Base-by-base conservation (phyloP, 2,888 invertebrate genomes). In the Hydrotaea cyrtoneurina region DNA sequence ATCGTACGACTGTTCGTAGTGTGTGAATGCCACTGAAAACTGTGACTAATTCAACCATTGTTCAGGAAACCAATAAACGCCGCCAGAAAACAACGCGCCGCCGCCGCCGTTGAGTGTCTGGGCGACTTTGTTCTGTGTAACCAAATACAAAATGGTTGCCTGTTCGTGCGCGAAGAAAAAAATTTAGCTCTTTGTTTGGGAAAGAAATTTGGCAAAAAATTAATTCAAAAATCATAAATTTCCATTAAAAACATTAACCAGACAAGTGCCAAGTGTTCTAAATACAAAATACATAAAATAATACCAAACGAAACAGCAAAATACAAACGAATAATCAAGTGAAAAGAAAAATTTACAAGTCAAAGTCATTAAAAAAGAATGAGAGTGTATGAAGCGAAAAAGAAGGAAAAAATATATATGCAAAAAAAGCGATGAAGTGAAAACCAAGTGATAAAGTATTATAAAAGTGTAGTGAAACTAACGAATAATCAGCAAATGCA, bases 121-220 rank as follows among this genome's bases (percentile, higher is more conserved):
- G 31, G 2, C 31, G 31, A 7, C 31, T 31, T 31, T 7, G 31
- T 31, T 31, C 87, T 86, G 74, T 79, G 64, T 69, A 55, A 31
- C 31, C 31, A 31, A 87, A 88, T 88, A 89, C 89, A 89, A 89
- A 89, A 89, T 89, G 89, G 89, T 89, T 89, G 89, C 89, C 89
- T 89, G 89, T 89, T 83, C 86, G 89, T 89, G 89, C 89, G 89
- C 89, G 89, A 89, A 89, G 89, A 89, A 89, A 89, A 89, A 89
- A 88, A 86, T 86, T 86, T 78, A 78, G 78, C 74, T 79, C 82
- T 83, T 86, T 78, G 76, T 82, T 87, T 89, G 88, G 87, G 84
- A 89, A 88, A 87, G 87, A 89, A 89, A 87, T 86, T 83, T 87
- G 88, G 87, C 87, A 88, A 87, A 89, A 86, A 87, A 80, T 84